A percentile compares a stretch with the other conserved stretches of the same genome.
phyloP scores from a whole-genome alignment of 2,888 invertebrate genomes.

The Euclidia mi region DNA sequence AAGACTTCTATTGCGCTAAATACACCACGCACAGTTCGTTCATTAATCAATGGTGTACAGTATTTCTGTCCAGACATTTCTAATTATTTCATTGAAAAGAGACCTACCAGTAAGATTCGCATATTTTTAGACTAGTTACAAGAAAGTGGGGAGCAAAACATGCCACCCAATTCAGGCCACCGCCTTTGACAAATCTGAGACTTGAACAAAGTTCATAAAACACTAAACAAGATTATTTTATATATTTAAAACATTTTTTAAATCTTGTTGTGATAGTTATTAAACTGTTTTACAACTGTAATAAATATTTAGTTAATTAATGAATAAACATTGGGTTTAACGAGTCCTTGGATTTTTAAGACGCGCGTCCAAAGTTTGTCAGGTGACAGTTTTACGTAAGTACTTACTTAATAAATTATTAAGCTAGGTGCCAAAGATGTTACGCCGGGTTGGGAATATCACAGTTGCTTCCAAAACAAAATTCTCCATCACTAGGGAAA shows the following conservation, averaged over 20 bases:
- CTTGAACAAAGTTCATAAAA: slow-evolving; percentile 42
- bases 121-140: slow-evolving; percentile 38
- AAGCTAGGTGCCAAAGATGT: too few species aligned
- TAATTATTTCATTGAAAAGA: slow-evolving; percentile 12
- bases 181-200: slow-evolving; percentile 42
- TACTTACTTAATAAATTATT: too few species aligned
- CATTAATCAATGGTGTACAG: too few species aligned
- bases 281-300: slow-evolving; percentile 14
- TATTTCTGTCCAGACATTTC: neutral
- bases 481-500: too few species aligned
- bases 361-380: too few species aligned
- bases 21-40: too few species aligned
- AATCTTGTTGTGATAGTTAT: slow-evolving; percentile 28
- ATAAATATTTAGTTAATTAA: slow-evolving; percentile 18
- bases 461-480: too few species aligned
- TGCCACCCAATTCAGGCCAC: slow-evolving; percentile 49
- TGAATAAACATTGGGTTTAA: slow-evolving; percentile 18
- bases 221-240: slow-evolving; percentile 37
- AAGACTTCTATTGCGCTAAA: too few species aligned
- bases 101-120: slow-evolving; percentile 10
- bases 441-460: too few species aligned
- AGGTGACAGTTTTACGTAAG: neutral
- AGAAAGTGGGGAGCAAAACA: slow-evolving; percentile 36
- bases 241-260: slow-evolving; percentile 15
- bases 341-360: slow-evolving; percentile 7